Evolutionary conservation across 1,140 invertebrate species (phyloP), one percentile per base, ranked within the genome.

Genomic region (Zaprionus nigranus): DNA sequence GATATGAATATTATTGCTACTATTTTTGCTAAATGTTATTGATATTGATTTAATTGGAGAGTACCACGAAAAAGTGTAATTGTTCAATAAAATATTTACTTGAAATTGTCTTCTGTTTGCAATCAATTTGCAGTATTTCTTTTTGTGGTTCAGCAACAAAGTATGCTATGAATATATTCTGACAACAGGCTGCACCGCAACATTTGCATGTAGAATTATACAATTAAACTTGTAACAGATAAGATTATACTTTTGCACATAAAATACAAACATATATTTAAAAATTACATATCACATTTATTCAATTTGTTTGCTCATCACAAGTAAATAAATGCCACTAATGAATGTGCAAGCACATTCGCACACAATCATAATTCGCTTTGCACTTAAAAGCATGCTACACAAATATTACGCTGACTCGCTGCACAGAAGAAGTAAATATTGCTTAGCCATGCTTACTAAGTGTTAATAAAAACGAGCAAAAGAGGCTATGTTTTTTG

Each of bases 311-410:
- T 40, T 43, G n/a, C 2, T 43, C 3, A 17, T 43, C 7, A 7
- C 7, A 11, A 17, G n/a, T 17, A 17, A 46, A 46, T 46, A 46
- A 17, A 17, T 3, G n/a, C 13, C 36, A 13, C 12, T 38, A 15
- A 58, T 30, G 5, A 15, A 58, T 30, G 5, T 26, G 36, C 20
- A 17, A 43, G 22, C 13, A 40, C 12, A n/a, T 22, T n/a, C n/a
- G n/a, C 40, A 22, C 46, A 13, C 20, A 51, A 51, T 51, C 38
- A 46, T 22, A 12, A 59, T 6, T 38, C 24, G 17, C 11, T 28
- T 7, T 26, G n/a, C 13, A 3, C 61, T 30, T 63, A 30, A 63
- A 53, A 53, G 46, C 49, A 53, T 24, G 61, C 61, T 49, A 34
- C 60, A 36, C 22, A 64, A 34, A 63, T 63, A 36, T 53, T n/a